Evolutionary conservation across 2,888 invertebrate genomes (phyloP), one percentile per base, ranked within the genome.

Genomic region (Hirtodrosophila trivittata): DNA sequence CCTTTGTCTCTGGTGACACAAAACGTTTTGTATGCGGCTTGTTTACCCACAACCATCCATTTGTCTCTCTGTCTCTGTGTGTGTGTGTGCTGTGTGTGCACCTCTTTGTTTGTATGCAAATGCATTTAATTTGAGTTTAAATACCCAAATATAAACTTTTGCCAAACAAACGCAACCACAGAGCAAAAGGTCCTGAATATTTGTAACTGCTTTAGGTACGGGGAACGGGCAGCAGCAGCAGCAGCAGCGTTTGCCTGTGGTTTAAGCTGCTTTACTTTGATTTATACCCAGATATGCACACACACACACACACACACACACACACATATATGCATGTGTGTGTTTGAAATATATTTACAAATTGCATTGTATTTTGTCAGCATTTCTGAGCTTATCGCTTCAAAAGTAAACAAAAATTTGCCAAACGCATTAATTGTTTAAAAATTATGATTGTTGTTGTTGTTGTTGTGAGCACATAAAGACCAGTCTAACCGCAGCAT

Each of bases 91-190:
- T 62, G 25, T 63, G 21, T 47, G 50, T 68, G 38, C 38, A 26
- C 18, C 47, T 47, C 71, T 86, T 77, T 84, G 84, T 86, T 78
- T 84, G 71, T 68, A 72, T 73, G 64, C 75, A 86, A 88, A 87
- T 87, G 88, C 85, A 89, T 88, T 89, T 89, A 88, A 89, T 88
- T 89, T 80, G 77, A 81, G 87, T 88, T 87, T 88, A 88, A 89
- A 88, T 88, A 80, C 86, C 77, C 81, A 80, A 86, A 82, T 86
- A 84, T 86, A 86, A 86, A 86, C 85, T 82, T 80, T 63, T 65
- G 68, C 41, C 85, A 84, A 86, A 86, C 86, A 82, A 80, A 69
- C 47, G 75, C 68, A 83, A 62, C 84, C 77, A 57, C 72, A 73
- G 41, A 55, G 51, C 51, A 33, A 39, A 47, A 14, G 46, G 51